Percentiles rank a stretch among this genome's conserved stretches.
Evolutionary conservation across 2,113 vertebrate genomes (phyloP).

Genomic region (Agapornis roseicollis): DNA sequence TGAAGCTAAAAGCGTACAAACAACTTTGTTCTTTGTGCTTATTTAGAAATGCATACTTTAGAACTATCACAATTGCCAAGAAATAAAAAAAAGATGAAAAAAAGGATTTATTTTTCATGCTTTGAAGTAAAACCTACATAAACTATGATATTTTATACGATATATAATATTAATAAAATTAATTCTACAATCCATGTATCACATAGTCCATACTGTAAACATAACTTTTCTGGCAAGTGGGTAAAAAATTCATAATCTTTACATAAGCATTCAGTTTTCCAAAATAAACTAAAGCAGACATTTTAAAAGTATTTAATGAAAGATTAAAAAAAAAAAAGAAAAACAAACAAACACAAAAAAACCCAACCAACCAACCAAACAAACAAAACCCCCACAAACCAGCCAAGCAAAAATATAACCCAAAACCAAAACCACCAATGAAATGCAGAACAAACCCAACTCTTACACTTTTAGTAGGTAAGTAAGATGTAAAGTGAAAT

Average conservation of each 20-base stretch:
- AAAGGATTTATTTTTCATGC: neutral
- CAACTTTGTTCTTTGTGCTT: neutral
- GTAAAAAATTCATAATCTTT: neutral
- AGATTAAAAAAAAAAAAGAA: neutral
- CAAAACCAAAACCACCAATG: too few species aligned
- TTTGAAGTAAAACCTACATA: neutral
- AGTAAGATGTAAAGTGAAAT: neutral
- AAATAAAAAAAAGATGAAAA: neutral
- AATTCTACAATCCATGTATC: neutral
- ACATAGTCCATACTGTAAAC: neutral
- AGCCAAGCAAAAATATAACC: neutral
- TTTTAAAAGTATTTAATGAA: neutral
- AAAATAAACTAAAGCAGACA: neutral
- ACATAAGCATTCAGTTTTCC: neutral
- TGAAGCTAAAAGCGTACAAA: neutral
- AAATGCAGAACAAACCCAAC: neutral
- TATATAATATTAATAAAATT: neutral
- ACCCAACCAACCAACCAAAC: too few species aligned
- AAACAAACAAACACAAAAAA: too few species aligned
- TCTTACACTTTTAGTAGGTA: neutral
- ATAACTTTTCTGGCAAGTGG: neutral
- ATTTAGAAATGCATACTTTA: neutral
- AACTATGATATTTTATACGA: neutral
- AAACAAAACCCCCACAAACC: too few species aligned
- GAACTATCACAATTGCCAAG: neutral